Conservation (phyloP, 2,888 invertebrate genomes). For the Xestia sexstrigata region DNA sequence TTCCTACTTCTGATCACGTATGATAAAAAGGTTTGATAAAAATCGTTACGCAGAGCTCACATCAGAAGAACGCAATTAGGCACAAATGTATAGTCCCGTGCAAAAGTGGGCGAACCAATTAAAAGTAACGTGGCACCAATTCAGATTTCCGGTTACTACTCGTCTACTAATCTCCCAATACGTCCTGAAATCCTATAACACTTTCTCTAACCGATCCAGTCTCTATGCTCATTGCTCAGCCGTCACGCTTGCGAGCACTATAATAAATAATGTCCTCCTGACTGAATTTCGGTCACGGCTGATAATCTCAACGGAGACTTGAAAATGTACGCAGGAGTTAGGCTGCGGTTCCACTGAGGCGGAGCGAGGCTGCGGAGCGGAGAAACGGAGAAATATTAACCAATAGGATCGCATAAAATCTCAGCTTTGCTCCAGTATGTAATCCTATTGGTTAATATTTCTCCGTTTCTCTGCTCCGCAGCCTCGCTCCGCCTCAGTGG, state of each 20-base stretch:
- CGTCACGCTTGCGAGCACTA: neutral
- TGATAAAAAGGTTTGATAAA: neutral
- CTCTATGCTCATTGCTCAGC: neutral
- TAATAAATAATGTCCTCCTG: neutral
- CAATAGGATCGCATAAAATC: too few relatives aligned
- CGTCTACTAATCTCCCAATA: neutral
- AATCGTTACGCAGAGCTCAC: too few relatives aligned
- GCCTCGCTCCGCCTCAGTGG: too few relatives aligned
- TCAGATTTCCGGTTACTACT: neutral
- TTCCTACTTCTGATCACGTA: neutral
- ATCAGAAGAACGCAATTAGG: neutral
- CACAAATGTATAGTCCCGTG: neutral
- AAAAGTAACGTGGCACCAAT: neutral
- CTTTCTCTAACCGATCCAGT: neutral
- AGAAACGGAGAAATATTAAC: too few relatives aligned
- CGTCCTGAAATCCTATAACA: neutral
- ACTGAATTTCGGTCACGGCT: neutral
- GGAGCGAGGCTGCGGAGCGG: too few relatives aligned
- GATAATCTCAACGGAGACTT: neutral
- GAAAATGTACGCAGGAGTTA: neutral
- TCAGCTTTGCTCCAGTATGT: too few relatives aligned
- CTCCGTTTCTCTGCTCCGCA: too few relatives aligned
- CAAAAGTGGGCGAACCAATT: neutral
- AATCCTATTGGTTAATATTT: too few relatives aligned
- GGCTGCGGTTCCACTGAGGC: too few relatives aligned